These are phyloP conservation scores for Mastacembelus armatus DNA, from an alignment of 2,797 vertebrate genomes.

Conservation along the genomic window DNA sequence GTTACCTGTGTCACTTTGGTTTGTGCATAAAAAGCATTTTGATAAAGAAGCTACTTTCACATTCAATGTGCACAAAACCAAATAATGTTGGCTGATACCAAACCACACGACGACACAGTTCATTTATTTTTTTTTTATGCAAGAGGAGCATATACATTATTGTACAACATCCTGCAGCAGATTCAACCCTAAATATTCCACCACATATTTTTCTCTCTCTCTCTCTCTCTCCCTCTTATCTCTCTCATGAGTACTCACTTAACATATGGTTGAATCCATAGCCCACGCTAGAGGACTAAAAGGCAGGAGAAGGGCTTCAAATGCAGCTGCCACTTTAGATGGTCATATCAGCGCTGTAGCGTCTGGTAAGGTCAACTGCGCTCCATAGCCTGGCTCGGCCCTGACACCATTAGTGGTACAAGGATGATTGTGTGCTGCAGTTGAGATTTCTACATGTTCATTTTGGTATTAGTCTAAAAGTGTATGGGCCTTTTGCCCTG, in stretches of 20 bases:
- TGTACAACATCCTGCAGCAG: not conserved
- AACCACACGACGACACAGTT: not conserved
- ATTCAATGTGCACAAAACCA: not conserved
- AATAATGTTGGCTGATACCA: too few species aligned
- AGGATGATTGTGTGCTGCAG: too few species aligned
- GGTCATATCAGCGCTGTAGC: conserved; percentile 2
- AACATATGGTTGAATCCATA: conserved; percentile 3
- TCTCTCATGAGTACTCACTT: conserved; percentile 1
- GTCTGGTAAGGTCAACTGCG: not conserved
- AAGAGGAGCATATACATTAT: not conserved
- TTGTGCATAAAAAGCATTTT: too few species aligned
- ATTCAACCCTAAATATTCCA: not conserved
- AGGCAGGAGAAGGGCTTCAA: not conserved
- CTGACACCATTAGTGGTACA: too few species aligned
- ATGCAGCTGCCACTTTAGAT: not conserved
- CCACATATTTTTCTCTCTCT: not conserved
- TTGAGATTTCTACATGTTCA: too few species aligned
- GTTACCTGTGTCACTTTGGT: too few species aligned
- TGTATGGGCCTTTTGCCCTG: too few species aligned
- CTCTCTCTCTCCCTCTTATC: not conserved
- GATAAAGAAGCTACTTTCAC: too few species aligned
- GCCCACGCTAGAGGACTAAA: not conserved
- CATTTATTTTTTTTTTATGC: not conserved
- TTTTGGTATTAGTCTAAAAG: too few species aligned
- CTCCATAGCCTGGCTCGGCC: too few species aligned